A percentile compares a stretch with the other conserved stretches of the same genome.
phyloP scores from a whole-genome alignment of 1,140 invertebrate genomes.

The Tetragonula clypearis region DNA sequence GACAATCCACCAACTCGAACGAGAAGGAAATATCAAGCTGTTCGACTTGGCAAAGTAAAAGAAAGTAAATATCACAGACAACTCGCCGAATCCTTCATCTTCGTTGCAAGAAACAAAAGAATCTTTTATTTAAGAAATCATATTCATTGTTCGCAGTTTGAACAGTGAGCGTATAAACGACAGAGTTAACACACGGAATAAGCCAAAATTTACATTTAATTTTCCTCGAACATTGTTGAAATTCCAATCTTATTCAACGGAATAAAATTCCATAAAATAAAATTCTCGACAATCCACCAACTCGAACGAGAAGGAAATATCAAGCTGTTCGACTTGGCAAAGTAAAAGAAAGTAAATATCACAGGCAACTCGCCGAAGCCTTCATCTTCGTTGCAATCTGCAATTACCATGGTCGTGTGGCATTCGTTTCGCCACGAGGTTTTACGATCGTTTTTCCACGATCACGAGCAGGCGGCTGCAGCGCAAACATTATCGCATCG shows the following conservation, averaged over 20 bases:
- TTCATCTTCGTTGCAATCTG: background rate
- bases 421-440: background rate
- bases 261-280: no score
- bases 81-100: background rate
- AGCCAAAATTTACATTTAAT: no score
- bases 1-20: no score
- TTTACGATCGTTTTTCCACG: conserved; percentile 4
- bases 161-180: no score
- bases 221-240: no score
- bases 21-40: no score
- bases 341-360: background rate
- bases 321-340: background rate
- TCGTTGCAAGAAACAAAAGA: background rate
- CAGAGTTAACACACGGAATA: no score
- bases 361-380: background rate
- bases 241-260: no score
- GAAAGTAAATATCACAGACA: no score
- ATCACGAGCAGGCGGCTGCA: background rate
- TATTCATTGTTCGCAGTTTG: no score
- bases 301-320: background rate
- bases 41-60: background rate
- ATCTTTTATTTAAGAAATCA: no score
- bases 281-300: no score
- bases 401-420: background rate
- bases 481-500: background rate